These are phyloP conservation scores for Chloroceryle amazona DNA, from an alignment of 2,797 vertebrate species.

Conservation along the genomic window DNA sequence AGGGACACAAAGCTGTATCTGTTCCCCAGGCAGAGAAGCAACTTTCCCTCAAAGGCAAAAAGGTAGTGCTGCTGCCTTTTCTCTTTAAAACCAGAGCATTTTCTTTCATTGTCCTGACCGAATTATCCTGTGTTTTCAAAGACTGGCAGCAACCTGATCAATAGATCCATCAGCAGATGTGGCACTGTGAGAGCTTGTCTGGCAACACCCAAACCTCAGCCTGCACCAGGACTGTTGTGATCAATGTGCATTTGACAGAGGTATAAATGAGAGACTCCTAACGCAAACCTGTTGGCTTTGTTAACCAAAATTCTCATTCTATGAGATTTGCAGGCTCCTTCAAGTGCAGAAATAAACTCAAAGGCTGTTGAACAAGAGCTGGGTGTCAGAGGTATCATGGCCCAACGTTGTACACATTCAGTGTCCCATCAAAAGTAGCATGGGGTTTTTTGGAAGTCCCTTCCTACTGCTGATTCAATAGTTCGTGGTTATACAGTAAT, in stretches of 20 bases:
- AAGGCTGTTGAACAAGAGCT: not conserved
- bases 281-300: not conserved
- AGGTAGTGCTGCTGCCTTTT: not conserved
- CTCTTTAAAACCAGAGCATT: not conserved
- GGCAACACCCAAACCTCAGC: not conserved
- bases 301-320: not conserved
- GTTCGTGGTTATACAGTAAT: not conserved
- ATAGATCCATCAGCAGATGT: not conserved
- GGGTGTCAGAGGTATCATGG: not conserved
- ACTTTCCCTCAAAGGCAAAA: not conserved
- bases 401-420: accelerated
- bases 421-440: not conserved
- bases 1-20: not conserved
- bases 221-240: not conserved
- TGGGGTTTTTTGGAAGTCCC: not conserved
- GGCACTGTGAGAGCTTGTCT: not conserved
- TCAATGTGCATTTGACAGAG: not conserved
- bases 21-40: not conserved
- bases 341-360: not conserved
- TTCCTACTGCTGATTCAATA: not conserved
- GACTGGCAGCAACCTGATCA: not conserved
- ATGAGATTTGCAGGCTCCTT: not conserved
- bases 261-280: not conserved
- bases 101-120: not conserved
- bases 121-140: not conserved